These are phyloP conservation scores for Haliclona indistincta DNA, from an alignment of 37 sponge, comb jelly and placozoan genomes.

Conservation along the genomic window DNA sequence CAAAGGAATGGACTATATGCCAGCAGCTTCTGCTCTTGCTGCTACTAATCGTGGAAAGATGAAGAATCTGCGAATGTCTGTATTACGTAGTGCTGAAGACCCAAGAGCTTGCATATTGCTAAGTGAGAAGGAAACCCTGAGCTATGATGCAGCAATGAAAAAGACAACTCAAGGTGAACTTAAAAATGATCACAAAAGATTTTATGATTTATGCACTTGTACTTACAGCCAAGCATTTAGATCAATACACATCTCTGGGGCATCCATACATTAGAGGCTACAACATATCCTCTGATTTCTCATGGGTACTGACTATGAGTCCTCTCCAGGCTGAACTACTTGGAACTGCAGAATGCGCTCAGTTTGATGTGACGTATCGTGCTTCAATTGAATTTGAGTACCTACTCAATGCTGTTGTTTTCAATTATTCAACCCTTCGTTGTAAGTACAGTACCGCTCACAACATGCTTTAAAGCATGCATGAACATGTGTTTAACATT, in stretches of 20 bases:
- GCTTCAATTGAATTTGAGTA: conserved; percentile 3
- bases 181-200: neutral
- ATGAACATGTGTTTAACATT: neutral
- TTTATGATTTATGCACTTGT: neutral
- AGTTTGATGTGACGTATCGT: conserved; percentile 8
- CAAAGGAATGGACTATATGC: conserved; percentile 41
- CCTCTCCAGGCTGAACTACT: neutral
- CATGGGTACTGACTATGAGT: conserved; percentile 20
- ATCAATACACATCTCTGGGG: neutral
- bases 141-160: neutral
- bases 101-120: neutral
- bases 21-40: neutral
- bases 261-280: conserved; percentile 9
- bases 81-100: neutral
- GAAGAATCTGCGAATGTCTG: neutral
- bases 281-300: neutral
- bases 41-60: neutral
- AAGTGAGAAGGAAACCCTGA: neutral
- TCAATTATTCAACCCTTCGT: neutral
- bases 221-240: neutral
- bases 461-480: too few relatives aligned
- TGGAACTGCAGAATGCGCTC: neutral
- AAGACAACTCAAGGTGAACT: neutral
- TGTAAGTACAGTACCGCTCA: too few relatives aligned
- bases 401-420: conserved; percentile 6